Conservation (phyloP, 2,113 vertebrate species). For the Kryptolebias marmoratus region DNA sequence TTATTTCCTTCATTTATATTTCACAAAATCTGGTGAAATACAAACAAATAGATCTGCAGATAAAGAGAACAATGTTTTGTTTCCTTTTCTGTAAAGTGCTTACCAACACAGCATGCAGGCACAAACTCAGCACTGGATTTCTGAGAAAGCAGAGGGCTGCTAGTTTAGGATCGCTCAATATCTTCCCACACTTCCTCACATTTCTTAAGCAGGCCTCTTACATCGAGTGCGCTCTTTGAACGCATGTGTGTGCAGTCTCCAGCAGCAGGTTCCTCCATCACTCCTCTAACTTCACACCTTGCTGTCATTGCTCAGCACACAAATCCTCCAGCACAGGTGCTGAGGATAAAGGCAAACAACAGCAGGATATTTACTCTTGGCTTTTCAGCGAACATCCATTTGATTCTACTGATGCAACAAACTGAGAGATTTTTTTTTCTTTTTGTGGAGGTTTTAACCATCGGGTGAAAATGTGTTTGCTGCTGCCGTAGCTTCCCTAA, state of each 20-base stretch:
- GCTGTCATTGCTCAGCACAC: not conserved
- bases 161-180: slow-evolving; percentile 42
- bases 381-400: not conserved
- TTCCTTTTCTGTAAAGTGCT: not conserved
- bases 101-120: slow-evolving; percentile 5
- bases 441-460: not conserved
- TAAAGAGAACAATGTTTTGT: not conserved
- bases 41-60: too few species aligned
- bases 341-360: slow-evolving; percentile 35
- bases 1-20: too few species aligned
- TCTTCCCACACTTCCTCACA: slow-evolving; percentile 53
- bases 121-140: slow-evolving; percentile 22
- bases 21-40: too few species aligned
- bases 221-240: slow-evolving; percentile 1
- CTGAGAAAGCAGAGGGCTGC: slow-evolving; percentile 28
- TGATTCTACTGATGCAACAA: not conserved
- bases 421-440: not conserved
- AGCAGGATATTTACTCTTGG: not conserved
- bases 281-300: slow-evolving; percentile 41
- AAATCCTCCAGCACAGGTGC: slow-evolving; percentile 29
- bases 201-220: slow-evolving; percentile 12
- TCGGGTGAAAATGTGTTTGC: not conserved
- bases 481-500: not conserved
- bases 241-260: not conserved
- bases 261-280: slow-evolving; percentile 7